phyloP scores from a whole-genome alignment of 2,797 vertebrate species.

The Echiichthys vipera region DNA sequence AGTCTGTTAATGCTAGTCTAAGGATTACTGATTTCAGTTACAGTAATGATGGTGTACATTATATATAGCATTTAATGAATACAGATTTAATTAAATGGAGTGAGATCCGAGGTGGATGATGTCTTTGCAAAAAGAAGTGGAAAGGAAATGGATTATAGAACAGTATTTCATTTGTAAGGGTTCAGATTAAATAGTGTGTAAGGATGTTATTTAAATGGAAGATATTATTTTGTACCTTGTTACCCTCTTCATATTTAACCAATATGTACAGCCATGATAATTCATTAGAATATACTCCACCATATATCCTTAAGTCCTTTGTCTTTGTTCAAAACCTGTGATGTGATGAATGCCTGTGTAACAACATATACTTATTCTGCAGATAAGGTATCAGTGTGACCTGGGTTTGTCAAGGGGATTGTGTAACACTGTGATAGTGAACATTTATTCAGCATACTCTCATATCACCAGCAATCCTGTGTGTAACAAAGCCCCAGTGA shows the following conservation, averaged over 20 bases:
- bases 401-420: too few relatives aligned
- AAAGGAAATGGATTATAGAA: not conserved
- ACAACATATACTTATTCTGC: not conserved
- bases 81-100: constrained; percentile 46
- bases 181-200: not conserved
- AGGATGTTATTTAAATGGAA: too few relatives aligned
- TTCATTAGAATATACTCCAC: not conserved
- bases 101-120: constrained; percentile 11
- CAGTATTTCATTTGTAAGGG: not conserved
- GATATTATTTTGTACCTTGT: too few relatives aligned
- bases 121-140: not conserved
- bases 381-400: constrained; percentile 17
- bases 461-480: constrained; percentile 29
- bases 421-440: constrained; percentile 12
- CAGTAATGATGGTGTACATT: constrained; percentile 29
- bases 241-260: not conserved
- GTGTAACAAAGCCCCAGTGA: constrained; percentile 20
- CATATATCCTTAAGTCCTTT: not conserved
- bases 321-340: not conserved
- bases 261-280: too few relatives aligned
- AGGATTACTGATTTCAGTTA: constrained; percentile 50
- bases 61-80: constrained; percentile 36
- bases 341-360: constrained; percentile 2
- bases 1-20: constrained; percentile 25
- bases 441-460: constrained; percentile 17